Evolutionary conservation across 1,140 invertebrate species (phyloP).

Genomic region (Eufriesea mexicana): DNA sequence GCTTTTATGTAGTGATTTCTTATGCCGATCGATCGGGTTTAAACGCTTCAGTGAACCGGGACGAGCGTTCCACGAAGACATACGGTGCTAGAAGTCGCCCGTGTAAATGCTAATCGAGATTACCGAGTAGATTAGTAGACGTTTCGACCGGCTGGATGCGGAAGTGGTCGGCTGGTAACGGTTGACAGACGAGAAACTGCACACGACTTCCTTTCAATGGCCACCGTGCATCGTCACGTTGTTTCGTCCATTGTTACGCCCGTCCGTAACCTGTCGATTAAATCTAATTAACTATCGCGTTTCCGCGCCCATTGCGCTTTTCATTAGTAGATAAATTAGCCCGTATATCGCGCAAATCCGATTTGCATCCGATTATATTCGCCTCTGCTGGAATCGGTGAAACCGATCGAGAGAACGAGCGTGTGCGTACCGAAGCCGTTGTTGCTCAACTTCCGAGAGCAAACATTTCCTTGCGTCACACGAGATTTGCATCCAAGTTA

Average conservation of each 20-base stretch:
- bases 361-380: neutral
- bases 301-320: neutral
- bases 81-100: constrained; percentile 7
- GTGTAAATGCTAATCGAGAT: constrained; percentile 54
- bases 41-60: constrained; percentile 35
- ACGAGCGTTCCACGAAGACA: constrained; percentile 17
- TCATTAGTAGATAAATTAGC: neutral
- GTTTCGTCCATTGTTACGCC: neutral
- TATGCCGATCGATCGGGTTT: constrained; percentile 41
- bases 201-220: constrained; percentile 6
- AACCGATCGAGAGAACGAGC: neutral
- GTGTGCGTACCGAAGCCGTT: too few species aligned
- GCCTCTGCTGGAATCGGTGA: neutral
- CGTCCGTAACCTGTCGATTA: neutral
- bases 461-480: neutral
- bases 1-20: constrained; percentile 23
- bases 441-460: neutral
- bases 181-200: constrained; percentile 22
- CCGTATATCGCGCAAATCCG: neutral
- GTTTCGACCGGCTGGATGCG: constrained; percentile 25
- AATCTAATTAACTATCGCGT: constrained; percentile 19
- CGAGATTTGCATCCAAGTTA: constrained; percentile 9
- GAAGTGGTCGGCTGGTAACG: constrained; percentile 24
- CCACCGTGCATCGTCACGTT: neutral
- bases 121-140: constrained; percentile 21